Evolutionary conservation across 2,888 invertebrate species (phyloP).

Genomic region (Calephelis perditalis): DNA sequence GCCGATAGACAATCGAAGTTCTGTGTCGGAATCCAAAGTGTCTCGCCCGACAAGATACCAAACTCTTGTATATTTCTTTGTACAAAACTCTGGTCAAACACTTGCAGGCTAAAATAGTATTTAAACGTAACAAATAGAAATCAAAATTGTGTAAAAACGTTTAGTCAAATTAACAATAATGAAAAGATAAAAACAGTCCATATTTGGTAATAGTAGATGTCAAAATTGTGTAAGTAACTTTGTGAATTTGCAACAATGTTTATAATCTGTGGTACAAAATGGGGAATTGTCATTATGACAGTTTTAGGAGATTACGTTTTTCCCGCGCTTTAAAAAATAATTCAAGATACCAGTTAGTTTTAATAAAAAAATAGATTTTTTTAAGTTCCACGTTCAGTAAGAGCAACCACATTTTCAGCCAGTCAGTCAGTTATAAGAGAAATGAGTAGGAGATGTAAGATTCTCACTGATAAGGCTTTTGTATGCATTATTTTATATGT

Average conservation of each 20-base stretch:
- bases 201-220: constrained; percentile 7
- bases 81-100: constrained; percentile 12
- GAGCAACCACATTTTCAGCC: no score
- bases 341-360: no score
- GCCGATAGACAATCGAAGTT: constrained; percentile 23
- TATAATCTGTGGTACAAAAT: constrained; percentile 4
- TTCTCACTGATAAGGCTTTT: no score
- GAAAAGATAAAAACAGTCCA: constrained; percentile 11
- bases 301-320: neutral
- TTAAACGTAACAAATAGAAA: neutral
- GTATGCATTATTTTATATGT: no score
- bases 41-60: constrained; percentile 19
- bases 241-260: constrained; percentile 9
- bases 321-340: neutral
- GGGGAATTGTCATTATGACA: constrained; percentile 5
- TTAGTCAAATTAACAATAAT: constrained; percentile 22
- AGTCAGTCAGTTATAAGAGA: no score
- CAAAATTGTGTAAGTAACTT: constrained; percentile 7
- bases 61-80: constrained; percentile 14
- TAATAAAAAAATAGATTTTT: no score
- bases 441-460: no score
- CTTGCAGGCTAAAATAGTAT: constrained; percentile 14
- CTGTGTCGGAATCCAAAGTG: constrained; percentile 20
- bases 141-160: constrained; percentile 7
- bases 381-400: no score